Evolutionary conservation across 2,797 vertebrate species (phyloP).

Genomic region (Rallus crepitans): DNA sequence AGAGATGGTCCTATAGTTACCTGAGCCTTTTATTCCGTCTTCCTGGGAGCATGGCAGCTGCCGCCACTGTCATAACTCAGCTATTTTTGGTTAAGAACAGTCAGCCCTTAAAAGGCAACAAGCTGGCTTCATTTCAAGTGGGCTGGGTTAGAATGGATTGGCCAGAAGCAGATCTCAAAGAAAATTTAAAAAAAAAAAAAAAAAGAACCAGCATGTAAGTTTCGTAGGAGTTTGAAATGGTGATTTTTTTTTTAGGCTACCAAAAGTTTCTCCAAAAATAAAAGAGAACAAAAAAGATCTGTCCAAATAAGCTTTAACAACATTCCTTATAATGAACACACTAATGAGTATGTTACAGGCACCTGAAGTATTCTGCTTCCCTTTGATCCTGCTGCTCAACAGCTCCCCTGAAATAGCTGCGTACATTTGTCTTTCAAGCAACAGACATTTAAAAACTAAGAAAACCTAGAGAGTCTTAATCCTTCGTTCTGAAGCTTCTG

Average conservation of each 20-base stretch:
- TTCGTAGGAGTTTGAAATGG: not conserved
- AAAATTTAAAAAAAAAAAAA: not conserved
- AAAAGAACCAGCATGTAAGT: not conserved
- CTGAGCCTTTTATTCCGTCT: too few species aligned
- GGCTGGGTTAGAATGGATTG: not conserved
- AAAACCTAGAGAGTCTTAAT: not conserved
- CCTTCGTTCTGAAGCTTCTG: not conserved
- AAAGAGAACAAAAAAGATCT: not conserved
- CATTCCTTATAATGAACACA: not conserved
- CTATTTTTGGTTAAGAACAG: not conserved
- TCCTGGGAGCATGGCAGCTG: too few species aligned
- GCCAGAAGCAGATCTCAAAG: not conserved
- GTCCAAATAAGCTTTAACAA: not conserved
- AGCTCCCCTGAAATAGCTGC: not conserved
- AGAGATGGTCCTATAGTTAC: not conserved
- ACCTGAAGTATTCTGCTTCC: not conserved
- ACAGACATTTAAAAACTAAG: not conserved
- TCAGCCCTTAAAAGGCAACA: not conserved
- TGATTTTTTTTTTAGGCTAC: not conserved
- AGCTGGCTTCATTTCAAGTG: not conserved
- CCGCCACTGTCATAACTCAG: not conserved
- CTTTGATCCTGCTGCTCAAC: not conserved
- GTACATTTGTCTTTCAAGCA: not conserved
- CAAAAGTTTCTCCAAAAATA: not conserved
- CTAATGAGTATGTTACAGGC: not conserved